These are phyloP conservation scores for Campylorhamphus procurvoides DNA, from an alignment of 2,113 vertebrate species.

Conservation along the genomic window DNA sequence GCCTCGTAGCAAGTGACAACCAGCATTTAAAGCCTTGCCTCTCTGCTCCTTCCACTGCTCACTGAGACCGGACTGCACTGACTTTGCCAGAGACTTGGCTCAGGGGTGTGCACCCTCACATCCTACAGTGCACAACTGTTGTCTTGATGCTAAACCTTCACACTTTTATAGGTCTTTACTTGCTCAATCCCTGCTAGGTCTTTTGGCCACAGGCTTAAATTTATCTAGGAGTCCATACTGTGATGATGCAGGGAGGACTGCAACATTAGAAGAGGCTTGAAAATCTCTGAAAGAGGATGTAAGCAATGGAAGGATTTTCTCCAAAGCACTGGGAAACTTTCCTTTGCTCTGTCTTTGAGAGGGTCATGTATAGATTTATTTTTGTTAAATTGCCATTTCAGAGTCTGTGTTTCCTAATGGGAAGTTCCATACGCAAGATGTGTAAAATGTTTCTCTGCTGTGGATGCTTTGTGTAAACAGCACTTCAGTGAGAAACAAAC, in stretches of 20 bases:
- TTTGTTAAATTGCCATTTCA: neutral
- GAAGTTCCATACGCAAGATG: neutral
- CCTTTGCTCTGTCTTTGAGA: neutral
- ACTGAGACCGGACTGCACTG: fast-evolving
- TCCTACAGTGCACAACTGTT: fast-evolving
- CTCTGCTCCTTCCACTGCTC: fast-evolving
- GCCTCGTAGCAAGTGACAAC: neutral
- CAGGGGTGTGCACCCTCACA: fast-evolving
- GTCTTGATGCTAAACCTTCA: neutral
- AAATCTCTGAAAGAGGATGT: neutral
- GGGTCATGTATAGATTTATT: neutral
- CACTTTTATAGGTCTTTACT: neutral
- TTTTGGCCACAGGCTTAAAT: neutral
- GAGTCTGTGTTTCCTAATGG: neutral
- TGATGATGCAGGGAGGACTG: neutral
- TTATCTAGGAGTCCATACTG: neutral
- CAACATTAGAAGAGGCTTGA: neutral
- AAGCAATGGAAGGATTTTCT: neutral
- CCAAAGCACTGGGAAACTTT: neutral
- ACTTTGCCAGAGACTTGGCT: neutral
- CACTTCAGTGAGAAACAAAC: neutral
- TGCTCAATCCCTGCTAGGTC: neutral
- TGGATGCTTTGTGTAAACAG: neutral
- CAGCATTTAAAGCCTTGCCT: neutral
- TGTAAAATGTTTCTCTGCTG: neutral